Percentiles rank a stretch among this genome's conserved stretches.
Evolutionary conservation across 2,113 vertebrate genomes (phyloP).

Genomic region (Cinclus cinclus): DNA sequence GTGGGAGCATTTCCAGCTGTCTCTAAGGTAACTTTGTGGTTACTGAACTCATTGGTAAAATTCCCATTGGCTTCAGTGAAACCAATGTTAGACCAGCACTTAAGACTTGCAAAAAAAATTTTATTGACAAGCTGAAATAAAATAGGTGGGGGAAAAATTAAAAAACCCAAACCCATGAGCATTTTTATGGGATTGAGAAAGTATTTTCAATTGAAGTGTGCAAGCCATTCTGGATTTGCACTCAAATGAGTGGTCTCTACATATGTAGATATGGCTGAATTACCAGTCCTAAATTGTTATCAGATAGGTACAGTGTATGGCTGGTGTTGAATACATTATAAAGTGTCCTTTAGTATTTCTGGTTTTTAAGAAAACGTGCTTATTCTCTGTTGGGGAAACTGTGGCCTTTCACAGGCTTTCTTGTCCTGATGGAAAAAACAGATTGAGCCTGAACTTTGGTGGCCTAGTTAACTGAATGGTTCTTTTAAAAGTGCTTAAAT

Average conservation of each 20-base stretch:
- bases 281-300: neutral
- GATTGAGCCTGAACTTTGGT: neutral
- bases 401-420: neutral
- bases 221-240: neutral
- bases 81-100: neutral
- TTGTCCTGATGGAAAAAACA: neutral
- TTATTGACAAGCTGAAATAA: neutral
- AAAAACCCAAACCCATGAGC: neutral
- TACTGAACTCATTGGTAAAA: neutral
- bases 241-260: neutral
- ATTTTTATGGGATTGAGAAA: neutral
- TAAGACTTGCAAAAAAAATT: neutral
- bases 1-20: neutral
- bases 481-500: neutral
- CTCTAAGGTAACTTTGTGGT: neutral
- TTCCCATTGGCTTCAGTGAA: neutral
- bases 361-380: neutral
- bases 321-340: neutral
- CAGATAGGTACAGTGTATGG: neutral
- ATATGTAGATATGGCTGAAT: neutral
- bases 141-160: neutral
- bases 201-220: neutral
- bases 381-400: neutral
- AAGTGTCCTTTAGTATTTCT: neutral
- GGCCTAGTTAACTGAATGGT: slow-evolving; percentile 31